A percentile compares a stretch with the other conserved stretches of the same genome.
These are phyloP conservation scores for Halocynthia roretzi DNA, from an alignment of 23 tunicate species.

Conservation along the genomic window DNA sequence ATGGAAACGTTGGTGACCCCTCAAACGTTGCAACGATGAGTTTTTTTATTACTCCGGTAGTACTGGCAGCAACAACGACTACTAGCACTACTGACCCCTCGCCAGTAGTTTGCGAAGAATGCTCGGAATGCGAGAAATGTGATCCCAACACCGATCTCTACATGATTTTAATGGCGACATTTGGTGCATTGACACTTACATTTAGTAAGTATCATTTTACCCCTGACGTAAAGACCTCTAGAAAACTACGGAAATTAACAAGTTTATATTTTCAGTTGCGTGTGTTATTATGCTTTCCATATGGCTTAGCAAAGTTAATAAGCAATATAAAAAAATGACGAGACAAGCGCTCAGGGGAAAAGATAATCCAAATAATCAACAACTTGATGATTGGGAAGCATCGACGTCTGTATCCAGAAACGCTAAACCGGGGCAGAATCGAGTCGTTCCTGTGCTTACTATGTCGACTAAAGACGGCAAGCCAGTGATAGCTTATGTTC, in stretches of 20 bases:
- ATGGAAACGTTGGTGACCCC: constrained; percentile 8
- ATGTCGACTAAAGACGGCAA: too few relatives aligned
- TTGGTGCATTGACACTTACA: neutral
- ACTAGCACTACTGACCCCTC: neutral
- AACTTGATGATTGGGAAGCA: too few relatives aligned
- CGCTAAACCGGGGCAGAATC: too few relatives aligned
- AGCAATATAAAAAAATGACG: too few relatives aligned
- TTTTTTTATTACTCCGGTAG: neutral
- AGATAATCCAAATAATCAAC: too few relatives aligned
- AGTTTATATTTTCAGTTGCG: neutral
- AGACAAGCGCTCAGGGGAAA: too few relatives aligned
- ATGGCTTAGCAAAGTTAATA: too few relatives aligned
- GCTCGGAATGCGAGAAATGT: constrained; percentile 4
- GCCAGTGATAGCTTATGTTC: too few relatives aligned
- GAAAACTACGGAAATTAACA: too few relatives aligned
- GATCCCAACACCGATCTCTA: constrained; percentile 41
- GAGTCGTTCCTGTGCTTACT: too few relatives aligned
- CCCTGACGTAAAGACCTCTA: constrained; percentile 24
- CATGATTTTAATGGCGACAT: neutral
- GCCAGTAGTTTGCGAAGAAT: neutral
- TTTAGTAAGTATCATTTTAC: constrained; percentile 27
- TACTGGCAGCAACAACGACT: neutral
- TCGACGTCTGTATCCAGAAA: too few relatives aligned
- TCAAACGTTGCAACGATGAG: constrained; percentile 27
- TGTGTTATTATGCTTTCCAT: too few relatives aligned